Evolutionary conservation across 2,113 vertebrate genomes (phyloP).

Genomic region (Prionailurus bengalensis): DNA sequence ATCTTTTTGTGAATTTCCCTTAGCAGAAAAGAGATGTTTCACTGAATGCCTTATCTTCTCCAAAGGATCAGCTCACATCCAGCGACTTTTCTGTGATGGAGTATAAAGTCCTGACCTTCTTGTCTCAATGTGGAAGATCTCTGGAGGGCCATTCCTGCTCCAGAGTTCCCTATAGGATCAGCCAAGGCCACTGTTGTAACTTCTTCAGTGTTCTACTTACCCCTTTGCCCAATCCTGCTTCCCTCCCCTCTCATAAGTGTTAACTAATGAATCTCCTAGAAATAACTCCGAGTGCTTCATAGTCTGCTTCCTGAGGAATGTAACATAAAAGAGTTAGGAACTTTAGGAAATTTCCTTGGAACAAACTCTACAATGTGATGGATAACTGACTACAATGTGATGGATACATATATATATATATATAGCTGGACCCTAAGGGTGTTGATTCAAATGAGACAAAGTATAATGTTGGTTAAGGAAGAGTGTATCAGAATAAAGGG

Average conservation of each 20-base stretch:
- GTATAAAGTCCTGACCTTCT: neutral
- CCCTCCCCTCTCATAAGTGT: neutral
- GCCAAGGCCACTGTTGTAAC: neutral
- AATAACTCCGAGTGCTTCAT: neutral
- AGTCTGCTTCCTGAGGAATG: neutral
- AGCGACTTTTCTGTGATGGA: neutral
- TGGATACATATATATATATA: neutral
- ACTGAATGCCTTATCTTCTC: neutral
- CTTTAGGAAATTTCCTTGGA: neutral
- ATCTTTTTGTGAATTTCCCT: neutral
- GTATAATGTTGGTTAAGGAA: neutral
- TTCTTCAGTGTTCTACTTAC: neutral
- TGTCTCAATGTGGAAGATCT: neutral
- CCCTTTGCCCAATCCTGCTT: neutral
- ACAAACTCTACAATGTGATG: neutral
- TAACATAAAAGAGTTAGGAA: neutral
- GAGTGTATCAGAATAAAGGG: neutral
- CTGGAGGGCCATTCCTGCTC: neutral
- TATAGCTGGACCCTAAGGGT: neutral
- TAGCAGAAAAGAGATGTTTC: neutral
- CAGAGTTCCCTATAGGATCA: neutral
- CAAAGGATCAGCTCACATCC: neutral
- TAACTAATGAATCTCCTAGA: neutral
- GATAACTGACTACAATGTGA: conserved; percentile 44
- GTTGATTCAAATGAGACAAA: neutral